Base-by-base conservation (phyloP, 1,140 invertebrate species). In the Drosophila erecta region DNA sequence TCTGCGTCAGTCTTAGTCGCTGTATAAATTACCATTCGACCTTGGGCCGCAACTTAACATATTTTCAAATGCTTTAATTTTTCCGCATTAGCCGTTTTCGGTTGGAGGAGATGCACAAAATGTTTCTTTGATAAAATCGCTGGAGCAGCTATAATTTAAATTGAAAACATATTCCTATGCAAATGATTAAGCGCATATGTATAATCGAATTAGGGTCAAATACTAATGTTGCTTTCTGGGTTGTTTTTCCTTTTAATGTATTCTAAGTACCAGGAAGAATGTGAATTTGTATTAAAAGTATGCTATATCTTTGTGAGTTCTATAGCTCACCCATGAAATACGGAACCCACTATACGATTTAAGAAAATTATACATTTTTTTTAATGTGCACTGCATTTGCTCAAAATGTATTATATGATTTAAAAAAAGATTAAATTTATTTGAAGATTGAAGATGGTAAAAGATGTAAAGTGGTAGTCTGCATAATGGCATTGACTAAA, bases 1-100 rank as follows among this genome's bases (percentile, higher is more conserved):
- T 57, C 30, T 49, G 37, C 30, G 49, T 40, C 33, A 41, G 43
- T 22, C 73, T 67, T 51, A 76, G 76, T 51, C 66, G 59, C 65
- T 60, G 84, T 70, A 86, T 76, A 83, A 87, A 86, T 86, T 83
- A 86, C 57, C 83, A 69, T 79, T 73, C 77, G 83, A 86, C 83
- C 83, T 87, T 86, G 83, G 46, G 40, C 38, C 57, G 50, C 53
- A 79, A 76, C 76, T 86, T 59, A 65, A 75, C 61, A 81, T 65
- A 70, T 71, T 86, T 81, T 69, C 65, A 64, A 61, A 71, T 77
- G 81, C 74, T 85, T 85, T 85, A 85, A 85, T 85, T 79, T 61
- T 61, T 38, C 49, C 30, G 37, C 37, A 24, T 12, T 24, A 17
- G 30, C 6, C 27, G 38, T 24, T 41, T 62, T 40, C 27, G 12